Evolutionary conservation across 2,113 vertebrate genomes (phyloP).

Genomic region (Chloropsis hardwickii): DNA sequence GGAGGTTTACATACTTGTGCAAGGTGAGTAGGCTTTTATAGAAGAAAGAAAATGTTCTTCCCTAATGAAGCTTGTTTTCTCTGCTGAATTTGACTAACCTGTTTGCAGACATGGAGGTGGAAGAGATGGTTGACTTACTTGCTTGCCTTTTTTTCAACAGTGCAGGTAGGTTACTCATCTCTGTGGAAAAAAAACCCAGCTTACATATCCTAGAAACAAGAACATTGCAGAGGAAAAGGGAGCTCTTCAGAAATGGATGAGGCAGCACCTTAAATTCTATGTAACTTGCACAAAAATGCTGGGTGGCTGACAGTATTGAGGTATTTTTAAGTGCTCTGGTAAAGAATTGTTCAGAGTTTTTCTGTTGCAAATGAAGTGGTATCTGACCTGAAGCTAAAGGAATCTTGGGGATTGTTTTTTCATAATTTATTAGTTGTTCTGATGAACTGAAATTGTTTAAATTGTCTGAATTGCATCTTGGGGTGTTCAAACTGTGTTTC

Average conservation of each 20-base stretch:
- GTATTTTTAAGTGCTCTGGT: background rate
- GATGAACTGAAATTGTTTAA: background rate
- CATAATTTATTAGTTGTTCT: background rate
- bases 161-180: background rate
- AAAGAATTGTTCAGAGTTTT: background rate
- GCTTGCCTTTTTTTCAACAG: background rate
- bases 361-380: background rate
- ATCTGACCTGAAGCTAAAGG: background rate
- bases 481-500: background rate
- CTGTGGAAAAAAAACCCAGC: background rate
- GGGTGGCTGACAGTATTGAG: background rate
- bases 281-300: background rate
- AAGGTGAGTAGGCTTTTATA: background rate
- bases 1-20: rapidly evolving
- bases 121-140: background rate
- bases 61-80: background rate
- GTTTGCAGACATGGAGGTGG: background rate
- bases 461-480: background rate
- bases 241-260: background rate
- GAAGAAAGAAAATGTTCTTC: background rate
- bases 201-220: background rate
- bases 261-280: background rate
- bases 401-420: background rate
- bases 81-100: background rate
- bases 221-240: background rate